These are phyloP conservation scores for Leucoma salicis DNA, from an alignment of 2,888 invertebrate species.

Conservation along the genomic window DNA sequence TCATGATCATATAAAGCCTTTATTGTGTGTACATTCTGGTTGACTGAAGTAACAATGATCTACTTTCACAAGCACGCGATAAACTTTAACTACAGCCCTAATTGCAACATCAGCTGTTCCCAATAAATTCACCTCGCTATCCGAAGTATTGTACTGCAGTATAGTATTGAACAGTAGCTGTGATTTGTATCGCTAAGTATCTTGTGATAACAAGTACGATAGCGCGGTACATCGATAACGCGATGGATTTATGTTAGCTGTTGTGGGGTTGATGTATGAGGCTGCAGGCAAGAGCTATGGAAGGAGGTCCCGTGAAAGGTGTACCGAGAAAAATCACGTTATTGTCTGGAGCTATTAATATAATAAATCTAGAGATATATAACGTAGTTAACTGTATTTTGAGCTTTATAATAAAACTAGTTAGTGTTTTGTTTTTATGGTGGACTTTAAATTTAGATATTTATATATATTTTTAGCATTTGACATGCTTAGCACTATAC, in stretches of 20 bases:
- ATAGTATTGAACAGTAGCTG: slow-evolving; percentile 31
- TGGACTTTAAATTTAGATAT: too few relatives aligned
- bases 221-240: slow-evolving; percentile 32
- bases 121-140: slow-evolving; percentile 17
- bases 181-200: slow-evolving; percentile 38
- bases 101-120: slow-evolving; percentile 16
- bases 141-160: slow-evolving; percentile 22
- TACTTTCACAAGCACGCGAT: background rate
- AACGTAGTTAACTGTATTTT: too few relatives aligned
- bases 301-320: background rate
- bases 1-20: too few relatives aligned
- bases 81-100: slow-evolving; percentile 1
- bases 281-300: background rate
- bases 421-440: too few relatives aligned
- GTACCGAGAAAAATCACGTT: background rate
- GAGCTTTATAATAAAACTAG: too few relatives aligned
- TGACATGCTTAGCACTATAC: too few relatives aligned
- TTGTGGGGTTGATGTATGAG: slow-evolving; percentile 15
- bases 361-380: too few relatives aligned
- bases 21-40: background rate
- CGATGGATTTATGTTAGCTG: slow-evolving; percentile 24
- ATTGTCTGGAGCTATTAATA: too few relatives aligned
- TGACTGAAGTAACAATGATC: background rate
- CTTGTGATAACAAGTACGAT: slow-evolving; percentile 33
- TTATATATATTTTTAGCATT: too few relatives aligned